phyloP scores from a whole-genome alignment of 2,113 vertebrate species.

The Rhynchopsitta pachyrhyncha region DNA sequence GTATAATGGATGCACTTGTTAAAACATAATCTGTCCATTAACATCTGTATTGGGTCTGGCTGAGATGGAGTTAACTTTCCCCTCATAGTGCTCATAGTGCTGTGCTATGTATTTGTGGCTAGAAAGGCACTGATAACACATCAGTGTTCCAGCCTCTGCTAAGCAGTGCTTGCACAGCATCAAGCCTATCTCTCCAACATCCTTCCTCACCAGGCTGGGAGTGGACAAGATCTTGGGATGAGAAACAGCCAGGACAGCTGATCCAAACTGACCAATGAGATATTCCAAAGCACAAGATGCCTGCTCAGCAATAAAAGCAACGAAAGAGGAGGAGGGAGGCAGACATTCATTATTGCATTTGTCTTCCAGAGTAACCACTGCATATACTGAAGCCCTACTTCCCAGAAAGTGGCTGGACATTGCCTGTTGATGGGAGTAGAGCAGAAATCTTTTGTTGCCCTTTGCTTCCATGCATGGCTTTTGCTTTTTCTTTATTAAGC shows the following conservation, averaged over 20 bases:
- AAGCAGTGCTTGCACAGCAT: not conserved
- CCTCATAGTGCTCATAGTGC: not conserved
- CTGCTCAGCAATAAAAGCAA: not conserved
- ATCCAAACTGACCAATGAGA: not conserved
- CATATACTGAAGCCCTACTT: not conserved
- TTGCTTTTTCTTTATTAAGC: not conserved
- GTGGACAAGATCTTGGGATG: not conserved
- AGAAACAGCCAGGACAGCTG: not conserved
- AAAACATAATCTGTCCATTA: not conserved
- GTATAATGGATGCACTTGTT: not conserved
- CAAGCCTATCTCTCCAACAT: not conserved
- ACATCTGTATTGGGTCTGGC: not conserved
- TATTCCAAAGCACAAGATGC: not conserved
- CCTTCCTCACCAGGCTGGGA: not conserved
- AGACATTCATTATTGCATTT: rapidly evolving
- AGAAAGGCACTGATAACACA: not conserved
- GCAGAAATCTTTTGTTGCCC: not conserved
- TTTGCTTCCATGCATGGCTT: not conserved
- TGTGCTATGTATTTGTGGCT: not conserved
- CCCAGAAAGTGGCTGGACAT: not conserved
- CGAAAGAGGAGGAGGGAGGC: rapidly evolving
- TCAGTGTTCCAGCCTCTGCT: not conserved
- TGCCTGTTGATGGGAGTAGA: not conserved
- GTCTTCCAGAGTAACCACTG: not conserved
- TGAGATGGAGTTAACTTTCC: not conserved